Conservation (phyloP, 2,113 vertebrate genomes). For the Elanoides forficatus region DNA sequence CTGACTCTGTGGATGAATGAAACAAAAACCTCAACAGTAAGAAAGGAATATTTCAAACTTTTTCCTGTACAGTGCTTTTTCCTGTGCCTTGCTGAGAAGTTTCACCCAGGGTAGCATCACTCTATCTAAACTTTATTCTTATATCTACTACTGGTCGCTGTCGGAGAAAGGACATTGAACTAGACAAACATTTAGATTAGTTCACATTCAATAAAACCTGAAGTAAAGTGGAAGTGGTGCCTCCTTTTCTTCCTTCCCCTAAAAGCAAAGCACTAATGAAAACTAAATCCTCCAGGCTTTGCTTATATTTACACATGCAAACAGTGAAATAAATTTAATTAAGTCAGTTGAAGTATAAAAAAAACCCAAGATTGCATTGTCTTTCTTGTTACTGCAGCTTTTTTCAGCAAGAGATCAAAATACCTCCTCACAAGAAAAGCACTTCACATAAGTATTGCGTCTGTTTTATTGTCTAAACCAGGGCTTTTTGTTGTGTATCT, state of each 20-base stretch:
- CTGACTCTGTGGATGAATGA: background rate
- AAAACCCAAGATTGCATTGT: background rate
- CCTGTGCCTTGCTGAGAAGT: background rate
- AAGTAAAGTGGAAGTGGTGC: background rate
- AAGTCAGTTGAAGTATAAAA: background rate
- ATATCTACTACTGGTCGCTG: background rate
- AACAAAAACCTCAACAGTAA: background rate
- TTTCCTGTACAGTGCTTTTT: background rate
- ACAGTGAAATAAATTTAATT: background rate
- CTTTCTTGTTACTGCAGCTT: background rate
- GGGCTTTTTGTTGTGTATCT: background rate
- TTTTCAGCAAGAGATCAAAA: background rate
- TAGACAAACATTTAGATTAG: background rate
- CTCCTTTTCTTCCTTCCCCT: background rate
- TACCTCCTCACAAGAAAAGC: background rate
- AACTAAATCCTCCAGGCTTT: background rate
- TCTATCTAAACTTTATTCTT: background rate
- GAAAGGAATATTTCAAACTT: background rate
- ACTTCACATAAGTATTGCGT: background rate
- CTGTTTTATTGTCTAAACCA: background rate
- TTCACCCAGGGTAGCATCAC: background rate
- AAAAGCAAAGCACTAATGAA: background rate
- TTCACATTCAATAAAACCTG: background rate
- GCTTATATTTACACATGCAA: background rate
- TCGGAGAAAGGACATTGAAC: background rate